Evolutionary conservation across 2,888 invertebrate species (phyloP).

Genomic region (Gasteruption jaculator): DNA sequence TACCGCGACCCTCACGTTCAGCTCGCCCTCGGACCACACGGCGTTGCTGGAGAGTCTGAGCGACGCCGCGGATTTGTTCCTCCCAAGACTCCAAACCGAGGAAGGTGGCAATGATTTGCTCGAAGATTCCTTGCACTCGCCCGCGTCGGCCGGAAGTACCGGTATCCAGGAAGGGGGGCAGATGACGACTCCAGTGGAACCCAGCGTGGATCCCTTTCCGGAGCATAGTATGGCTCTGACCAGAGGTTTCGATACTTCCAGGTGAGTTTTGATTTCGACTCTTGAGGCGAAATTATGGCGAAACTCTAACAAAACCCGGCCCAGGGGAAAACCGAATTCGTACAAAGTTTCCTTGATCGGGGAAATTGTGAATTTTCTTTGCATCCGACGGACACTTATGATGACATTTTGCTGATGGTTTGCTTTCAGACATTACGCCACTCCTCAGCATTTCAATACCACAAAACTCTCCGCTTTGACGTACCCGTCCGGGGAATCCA

Average conservation of each 20-base stretch:
- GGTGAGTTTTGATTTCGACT: slow-evolving; percentile 28
- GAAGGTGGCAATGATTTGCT: slow-evolving; percentile 64
- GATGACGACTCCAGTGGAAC: slow-evolving; percentile 65
- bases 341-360: slow-evolving; percentile 3
- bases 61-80: slow-evolving; percentile 76
- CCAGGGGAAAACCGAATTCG: slow-evolving; percentile 14
- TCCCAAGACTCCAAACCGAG: slow-evolving; percentile 65
- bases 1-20: slow-evolving; percentile 75
- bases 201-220: slow-evolving; percentile 67
- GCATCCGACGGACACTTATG: too few species aligned
- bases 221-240: slow-evolving; percentile 63
- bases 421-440: slow-evolving; percentile 42
- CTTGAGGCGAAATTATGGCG: not conserved
- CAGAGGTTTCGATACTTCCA: slow-evolving; percentile 37
- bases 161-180: slow-evolving; percentile 43
- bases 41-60: slow-evolving; percentile 72
- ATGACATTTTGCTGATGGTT: too few species aligned
- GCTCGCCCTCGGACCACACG: slow-evolving; percentile 69
- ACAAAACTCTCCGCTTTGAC: slow-evolving; percentile 37
- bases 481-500: slow-evolving; percentile 48
- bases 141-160: slow-evolving; percentile 54
- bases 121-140: slow-evolving; percentile 67
- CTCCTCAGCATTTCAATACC: slow-evolving; percentile 39
- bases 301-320: too few species aligned
- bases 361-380: too few species aligned